Evolutionary conservation across 2,888 invertebrate genomes (phyloP), one percentile per base, ranked within the genome.

Genomic region (Ecliptopera silaceata): DNA sequence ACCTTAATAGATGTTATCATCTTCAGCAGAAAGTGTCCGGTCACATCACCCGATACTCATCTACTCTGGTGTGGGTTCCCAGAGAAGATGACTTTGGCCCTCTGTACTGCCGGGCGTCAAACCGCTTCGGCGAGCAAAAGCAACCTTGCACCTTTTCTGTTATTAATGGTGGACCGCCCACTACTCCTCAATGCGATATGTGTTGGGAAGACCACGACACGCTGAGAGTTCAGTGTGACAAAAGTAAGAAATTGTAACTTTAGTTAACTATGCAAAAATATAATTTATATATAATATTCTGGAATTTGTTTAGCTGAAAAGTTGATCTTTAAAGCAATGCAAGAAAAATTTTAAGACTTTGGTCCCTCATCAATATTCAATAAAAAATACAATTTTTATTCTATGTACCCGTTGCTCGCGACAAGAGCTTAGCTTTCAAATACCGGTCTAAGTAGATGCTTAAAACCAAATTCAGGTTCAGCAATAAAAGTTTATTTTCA

Each of bases 81-180:
- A 70, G 77, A 0, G 70, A 72, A 0, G 73, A 69, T 0, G 86
- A 88, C 61, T 54, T 81, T 0, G 89, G 89, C 0, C 47, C 69
- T 0, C 73, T 89, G 0, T 68, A 72, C 8, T 89, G 88, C 57
- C 71, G 82, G 0, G 88, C 87, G 0, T 78, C 77, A 0, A 89
- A 88, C 63, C 26, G 72, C 0, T 82, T 82, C 39, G 89, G 89
- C 0, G 84, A 85, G 22, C 88, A 88, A 63, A 82, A 80, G 54
- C 66, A 66, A 0, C 79, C 88, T 0, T 89, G 89, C 60, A 59
- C 65, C 0, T 86, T 69, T 63, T 71, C 72, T 0, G 68, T 89
- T 0, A 64, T 74, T 0, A 56, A 63, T 0, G 85, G 86, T 0
- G 82, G 87, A 0, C 70, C 81, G 0, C 88, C 87, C 0, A 64